These are phyloP conservation scores for Petrolisthes cinctipes DNA, from an alignment of 2,888 invertebrate genomes.

Conservation along the genomic window DNA sequence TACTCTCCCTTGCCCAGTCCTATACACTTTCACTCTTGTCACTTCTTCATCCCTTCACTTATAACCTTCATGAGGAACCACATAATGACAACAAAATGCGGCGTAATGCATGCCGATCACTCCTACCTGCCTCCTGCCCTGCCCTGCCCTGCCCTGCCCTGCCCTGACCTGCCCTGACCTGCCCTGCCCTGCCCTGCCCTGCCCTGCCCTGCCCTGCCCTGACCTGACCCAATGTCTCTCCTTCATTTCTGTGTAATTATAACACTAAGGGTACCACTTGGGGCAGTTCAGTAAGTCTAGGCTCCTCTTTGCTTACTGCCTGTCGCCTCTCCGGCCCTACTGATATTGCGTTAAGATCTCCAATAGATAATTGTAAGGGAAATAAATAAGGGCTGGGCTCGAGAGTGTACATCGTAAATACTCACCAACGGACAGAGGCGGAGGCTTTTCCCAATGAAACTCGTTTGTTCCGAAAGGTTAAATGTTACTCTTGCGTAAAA, in stretches of 20 bases:
- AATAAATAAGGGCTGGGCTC: not conserved
- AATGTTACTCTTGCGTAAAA: not conserved
- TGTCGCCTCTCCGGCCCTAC: not conserved
- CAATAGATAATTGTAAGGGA: not conserved
- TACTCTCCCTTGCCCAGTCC: not conserved
- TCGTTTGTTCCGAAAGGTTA: slow-evolving; percentile 18
- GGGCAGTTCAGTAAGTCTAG: not conserved
- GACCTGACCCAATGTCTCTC: too few relatives aligned
- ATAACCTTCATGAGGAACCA: not conserved
- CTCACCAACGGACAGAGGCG: slow-evolving; percentile 8
- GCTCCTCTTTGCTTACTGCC: not conserved
- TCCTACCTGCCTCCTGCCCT: too few relatives aligned
- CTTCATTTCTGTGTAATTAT: not conserved
- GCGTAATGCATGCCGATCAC: not conserved
- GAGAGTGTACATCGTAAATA: not conserved
- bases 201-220: too few relatives aligned
- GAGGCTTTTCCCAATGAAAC: slow-evolving; percentile 26
- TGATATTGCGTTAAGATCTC: not conserved
- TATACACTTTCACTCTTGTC: not conserved
- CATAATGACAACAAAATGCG: too few relatives aligned
- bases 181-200: too few relatives aligned
- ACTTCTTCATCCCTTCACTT: not conserved
- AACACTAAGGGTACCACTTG: not conserved
- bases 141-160: not conserved
- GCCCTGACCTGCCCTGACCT: too few relatives aligned